phyloP scores from a whole-genome alignment of 2,113 vertebrate species.

The Neogale vison region DNA sequence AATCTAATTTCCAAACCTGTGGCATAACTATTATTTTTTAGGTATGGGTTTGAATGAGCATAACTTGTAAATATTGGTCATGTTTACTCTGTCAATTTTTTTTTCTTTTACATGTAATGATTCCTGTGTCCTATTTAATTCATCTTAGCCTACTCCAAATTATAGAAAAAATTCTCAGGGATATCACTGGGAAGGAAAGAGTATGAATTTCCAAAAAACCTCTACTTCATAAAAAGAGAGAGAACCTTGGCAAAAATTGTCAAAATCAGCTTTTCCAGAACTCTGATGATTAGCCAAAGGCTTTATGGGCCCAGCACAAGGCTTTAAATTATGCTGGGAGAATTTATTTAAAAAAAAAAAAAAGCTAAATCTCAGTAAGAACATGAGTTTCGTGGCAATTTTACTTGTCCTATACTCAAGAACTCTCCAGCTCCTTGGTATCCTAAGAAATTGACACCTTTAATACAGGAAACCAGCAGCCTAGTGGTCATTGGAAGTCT shows the following conservation, averaged over 20 bases:
- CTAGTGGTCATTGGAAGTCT: background rate
- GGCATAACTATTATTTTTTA: background rate
- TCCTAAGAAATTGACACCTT: background rate
- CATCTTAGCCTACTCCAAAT: background rate
- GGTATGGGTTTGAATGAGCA: background rate
- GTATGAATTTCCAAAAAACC: background rate
- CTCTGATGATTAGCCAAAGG: background rate
- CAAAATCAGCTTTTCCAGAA: background rate
- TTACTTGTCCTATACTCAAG: background rate
- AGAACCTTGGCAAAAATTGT: background rate
- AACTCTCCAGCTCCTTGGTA: background rate
- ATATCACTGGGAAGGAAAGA: background rate
- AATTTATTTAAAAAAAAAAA: background rate
- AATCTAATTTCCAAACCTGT: background rate
- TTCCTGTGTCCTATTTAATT: background rate
- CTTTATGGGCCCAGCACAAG: no score
- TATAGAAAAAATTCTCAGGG: background rate
- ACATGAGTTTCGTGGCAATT: background rate
- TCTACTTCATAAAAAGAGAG: background rate
- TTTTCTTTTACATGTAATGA: background rate
- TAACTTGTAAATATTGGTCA: background rate
- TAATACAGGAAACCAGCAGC: background rate
- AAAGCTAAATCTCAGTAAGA: background rate
- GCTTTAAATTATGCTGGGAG: background rate
- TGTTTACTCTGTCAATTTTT: background rate